These are phyloP conservation scores for Ammospiza maritima DNA, from an alignment of 2,797 vertebrate species.

Conservation along the genomic window DNA sequence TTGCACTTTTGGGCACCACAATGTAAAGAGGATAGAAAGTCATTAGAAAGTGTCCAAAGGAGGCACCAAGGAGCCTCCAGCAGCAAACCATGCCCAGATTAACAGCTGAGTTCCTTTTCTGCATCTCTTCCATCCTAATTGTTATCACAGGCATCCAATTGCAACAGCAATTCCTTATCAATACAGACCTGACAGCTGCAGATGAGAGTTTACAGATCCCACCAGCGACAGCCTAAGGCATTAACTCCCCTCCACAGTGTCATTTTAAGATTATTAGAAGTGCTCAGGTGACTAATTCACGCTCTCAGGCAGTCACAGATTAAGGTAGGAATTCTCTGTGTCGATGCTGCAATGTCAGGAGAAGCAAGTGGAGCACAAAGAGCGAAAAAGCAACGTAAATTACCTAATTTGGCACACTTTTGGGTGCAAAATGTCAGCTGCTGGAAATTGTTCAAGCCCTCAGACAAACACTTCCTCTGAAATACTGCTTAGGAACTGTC, in stretches of 20 bases:
- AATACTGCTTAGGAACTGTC: neutral
- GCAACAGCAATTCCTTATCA: neutral
- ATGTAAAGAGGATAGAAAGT: neutral
- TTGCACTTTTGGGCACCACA: neutral
- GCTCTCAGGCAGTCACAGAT: neutral
- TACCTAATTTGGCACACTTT: neutral
- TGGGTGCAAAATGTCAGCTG: neutral
- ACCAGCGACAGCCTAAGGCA: neutral
- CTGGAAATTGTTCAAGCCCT: neutral
- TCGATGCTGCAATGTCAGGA: neutral
- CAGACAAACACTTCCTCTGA: neutral
- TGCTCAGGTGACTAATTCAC: neutral
- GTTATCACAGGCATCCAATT: neutral
- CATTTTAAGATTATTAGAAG: neutral
- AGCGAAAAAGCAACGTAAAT: neutral
- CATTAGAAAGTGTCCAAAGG: neutral
- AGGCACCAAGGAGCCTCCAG: neutral
- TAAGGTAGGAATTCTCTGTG: neutral
- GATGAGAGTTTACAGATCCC: neutral
- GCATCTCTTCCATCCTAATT: neutral
- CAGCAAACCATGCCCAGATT: neutral
- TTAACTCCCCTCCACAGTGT: neutral
- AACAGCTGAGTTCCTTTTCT: neutral
- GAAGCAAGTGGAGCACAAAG: neutral
- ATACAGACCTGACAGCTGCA: neutral